These are phyloP conservation scores for Amazonetta brasiliensis DNA, from an alignment of 2,797 vertebrate species.

Conservation along the genomic window DNA sequence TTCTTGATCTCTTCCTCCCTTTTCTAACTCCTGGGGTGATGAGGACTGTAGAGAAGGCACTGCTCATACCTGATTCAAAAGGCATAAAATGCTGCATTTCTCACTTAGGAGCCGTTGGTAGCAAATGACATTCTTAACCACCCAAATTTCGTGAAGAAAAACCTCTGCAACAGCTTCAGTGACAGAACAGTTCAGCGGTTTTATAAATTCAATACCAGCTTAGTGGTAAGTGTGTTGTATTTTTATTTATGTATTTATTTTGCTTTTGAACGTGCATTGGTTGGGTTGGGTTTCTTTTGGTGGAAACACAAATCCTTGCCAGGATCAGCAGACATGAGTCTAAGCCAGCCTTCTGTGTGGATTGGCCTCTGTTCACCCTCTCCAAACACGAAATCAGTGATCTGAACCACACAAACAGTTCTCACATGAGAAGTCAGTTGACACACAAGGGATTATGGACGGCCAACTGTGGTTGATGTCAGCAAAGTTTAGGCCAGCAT, in stretches of 20 bases:
- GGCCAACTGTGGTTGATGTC: neutral
- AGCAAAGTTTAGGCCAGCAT: neutral
- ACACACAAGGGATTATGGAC: neutral
- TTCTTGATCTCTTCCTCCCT: no score
- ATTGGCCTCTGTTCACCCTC: neutral
- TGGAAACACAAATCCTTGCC: neutral
- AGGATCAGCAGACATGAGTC: neutral
- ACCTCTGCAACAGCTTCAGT: slow-evolving; percentile 97
- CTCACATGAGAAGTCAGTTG: neutral
- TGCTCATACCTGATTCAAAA: neutral
- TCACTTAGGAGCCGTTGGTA: slow-evolving; percentile 91
- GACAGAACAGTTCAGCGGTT: slow-evolving; percentile 97
- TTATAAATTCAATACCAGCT: slow-evolving; percentile 98
- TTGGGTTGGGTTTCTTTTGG: slow-evolving; percentile 6
- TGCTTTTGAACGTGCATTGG: neutral
- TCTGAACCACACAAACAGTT: neutral
- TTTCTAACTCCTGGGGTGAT: neutral
- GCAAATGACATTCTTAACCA: slow-evolving; percentile 99
- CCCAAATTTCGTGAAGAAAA: slow-evolving; percentile 98
- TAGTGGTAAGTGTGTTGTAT: slow-evolving; percentile 81
- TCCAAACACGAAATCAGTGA: neutral
- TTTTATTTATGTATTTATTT: neutral
- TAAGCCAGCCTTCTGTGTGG: neutral
- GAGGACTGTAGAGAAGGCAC: neutral
- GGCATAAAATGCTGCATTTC: neutral